phyloP scores from a whole-genome alignment of 2,888 invertebrate genomes.

The Danaus chrysippus region DNA sequence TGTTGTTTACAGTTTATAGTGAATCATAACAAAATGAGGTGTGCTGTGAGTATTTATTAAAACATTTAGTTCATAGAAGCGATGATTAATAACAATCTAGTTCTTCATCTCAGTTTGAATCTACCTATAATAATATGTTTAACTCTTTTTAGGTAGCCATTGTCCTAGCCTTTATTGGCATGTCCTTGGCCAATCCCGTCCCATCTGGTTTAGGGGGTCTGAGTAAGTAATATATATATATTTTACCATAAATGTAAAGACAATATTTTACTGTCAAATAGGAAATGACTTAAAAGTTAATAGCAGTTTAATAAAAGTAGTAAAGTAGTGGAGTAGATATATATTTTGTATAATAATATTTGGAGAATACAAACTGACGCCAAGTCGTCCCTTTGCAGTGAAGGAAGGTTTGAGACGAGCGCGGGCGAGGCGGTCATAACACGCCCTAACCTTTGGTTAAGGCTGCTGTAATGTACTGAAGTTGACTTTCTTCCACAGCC shows the following conservation, averaged over 20 bases:
- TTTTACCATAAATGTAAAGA: neutral
- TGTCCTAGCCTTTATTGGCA: constrained; percentile 59
- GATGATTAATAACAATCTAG: neutral
- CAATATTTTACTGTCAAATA: neutral
- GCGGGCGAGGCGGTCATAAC: constrained; percentile 35
- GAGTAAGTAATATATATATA: constrained; percentile 25
- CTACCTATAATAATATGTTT: neutral
- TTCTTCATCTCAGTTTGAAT: neutral
- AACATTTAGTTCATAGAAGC: neutral
- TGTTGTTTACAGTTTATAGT: constrained; percentile 24
- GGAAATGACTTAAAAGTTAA: neutral
- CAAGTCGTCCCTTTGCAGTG: constrained; percentile 37
- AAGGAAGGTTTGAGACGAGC: constrained; percentile 39
- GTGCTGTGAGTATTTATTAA: constrained; percentile 52
- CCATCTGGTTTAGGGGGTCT: constrained; percentile 33
- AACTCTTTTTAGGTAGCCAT: constrained; percentile 56
- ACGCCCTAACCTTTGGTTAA: constrained; percentile 14
- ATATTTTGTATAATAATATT: neutral
- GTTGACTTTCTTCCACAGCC: constrained; percentile 37
- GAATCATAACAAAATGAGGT: constrained; percentile 49
- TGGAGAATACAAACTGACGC: constrained; percentile 28
- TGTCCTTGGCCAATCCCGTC: constrained; percentile 52
- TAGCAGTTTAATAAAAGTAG: too few species aligned
- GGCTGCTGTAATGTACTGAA: constrained; percentile 20
- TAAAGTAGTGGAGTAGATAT: too few species aligned